Base-by-base conservation (phyloP, 2,888 invertebrate species). In the Drosophila putrida region DNA sequence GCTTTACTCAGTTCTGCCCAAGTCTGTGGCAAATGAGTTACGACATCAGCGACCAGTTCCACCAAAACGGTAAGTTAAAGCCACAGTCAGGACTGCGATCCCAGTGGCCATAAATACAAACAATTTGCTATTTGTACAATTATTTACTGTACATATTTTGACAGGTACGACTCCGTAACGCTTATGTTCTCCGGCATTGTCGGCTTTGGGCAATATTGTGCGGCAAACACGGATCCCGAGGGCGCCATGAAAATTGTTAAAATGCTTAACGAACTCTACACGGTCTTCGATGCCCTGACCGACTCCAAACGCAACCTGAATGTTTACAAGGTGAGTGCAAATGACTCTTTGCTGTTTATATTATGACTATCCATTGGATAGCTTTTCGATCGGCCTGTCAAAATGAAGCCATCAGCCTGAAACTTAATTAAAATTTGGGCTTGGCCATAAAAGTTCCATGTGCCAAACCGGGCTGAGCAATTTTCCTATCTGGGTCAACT, bases 171-270 rank as follows among this genome's bases (percentile, higher is more conserved):
- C 89, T 95, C 96, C 51, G 98, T 98, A 41, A 98, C 98, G 0
- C 94, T 98, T 0, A 95, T 98, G 86, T 98, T 98, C 93, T 98
- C 98, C 47, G 98, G 98, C 46, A 96, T 97, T 82, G 98, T 98
- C 10, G 98, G 98, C 41, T 98, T 98, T 90, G 95, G 96, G 27
- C 96, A 96, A 87, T 98, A 98, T 91, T 98, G 98, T 90, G 97
- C 98, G 2, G 95, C 95, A 44, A 95, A 98, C 92, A 97, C 98
- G 0, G 98, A 98, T 92, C 96, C 97, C 6, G 95, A 95, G 80
- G 98, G 98, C 0, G 98, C 98, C 46, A 98, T 98, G 97, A 98
- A 98, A 93, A 98, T 98, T 75, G 98, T 98, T 8, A 95, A 96
- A 92, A 96, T 98, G 95, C 94, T 98, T 51, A 98, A 98, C 92